phyloP scores from a whole-genome alignment of 2,797 vertebrate genomes.

The Pteropus rufus region DNA sequence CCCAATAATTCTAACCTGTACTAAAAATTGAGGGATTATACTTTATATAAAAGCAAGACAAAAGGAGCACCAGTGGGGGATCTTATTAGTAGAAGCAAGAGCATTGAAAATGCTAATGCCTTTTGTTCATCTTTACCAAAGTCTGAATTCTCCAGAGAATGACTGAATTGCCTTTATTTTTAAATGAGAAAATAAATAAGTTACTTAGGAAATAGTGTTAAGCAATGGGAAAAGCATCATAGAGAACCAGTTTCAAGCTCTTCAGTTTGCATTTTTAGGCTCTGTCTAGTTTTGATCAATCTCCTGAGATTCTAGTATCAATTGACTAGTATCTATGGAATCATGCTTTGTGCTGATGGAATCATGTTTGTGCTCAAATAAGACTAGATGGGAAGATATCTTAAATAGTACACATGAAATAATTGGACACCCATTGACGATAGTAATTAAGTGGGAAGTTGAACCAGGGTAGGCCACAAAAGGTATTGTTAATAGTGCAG shows the following conservation, averaged over 20 bases:
- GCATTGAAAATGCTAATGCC: neutral
- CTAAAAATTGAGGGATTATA: neutral
- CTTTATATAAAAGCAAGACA: neutral
- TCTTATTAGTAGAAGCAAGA: neutral
- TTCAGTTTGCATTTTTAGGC: neutral
- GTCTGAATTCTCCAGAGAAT: constrained; percentile 4
- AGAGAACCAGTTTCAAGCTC: neutral
- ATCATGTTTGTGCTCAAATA: neutral
- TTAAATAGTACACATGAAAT: neutral
- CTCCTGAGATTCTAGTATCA: neutral
- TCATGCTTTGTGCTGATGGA: neutral
- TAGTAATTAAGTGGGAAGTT: neutral
- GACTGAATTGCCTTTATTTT: neutral
- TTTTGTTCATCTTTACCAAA: neutral
- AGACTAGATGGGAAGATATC: neutral
- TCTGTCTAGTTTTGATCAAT: neutral
- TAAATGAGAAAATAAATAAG: constrained; percentile 18
- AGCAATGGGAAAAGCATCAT: neutral
- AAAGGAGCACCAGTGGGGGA: neutral
- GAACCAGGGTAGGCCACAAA: neutral
- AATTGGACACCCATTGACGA: neutral
- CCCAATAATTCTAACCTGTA: neutral
- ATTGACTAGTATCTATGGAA: neutral
- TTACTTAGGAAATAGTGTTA: constrained; percentile 3
- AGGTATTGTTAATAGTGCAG: neutral